Base-by-base conservation (phyloP, 1,140 invertebrate genomes). In the Globodera rostochiensis region DNA sequence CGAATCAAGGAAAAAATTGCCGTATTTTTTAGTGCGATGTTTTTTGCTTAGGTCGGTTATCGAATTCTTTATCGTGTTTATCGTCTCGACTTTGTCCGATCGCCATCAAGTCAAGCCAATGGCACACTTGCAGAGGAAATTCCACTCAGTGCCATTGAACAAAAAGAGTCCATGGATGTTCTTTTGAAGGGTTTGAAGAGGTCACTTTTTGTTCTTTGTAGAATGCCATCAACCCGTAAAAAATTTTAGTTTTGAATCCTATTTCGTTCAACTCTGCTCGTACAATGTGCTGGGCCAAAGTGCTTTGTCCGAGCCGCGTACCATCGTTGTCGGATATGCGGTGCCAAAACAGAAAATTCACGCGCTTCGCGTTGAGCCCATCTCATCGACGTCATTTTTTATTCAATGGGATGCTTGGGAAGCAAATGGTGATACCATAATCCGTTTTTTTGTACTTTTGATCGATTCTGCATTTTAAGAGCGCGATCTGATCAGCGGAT, bases 21-120 rank as follows among this genome's bases (percentile, higher is more conserved):
- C 25, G 25, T 25, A 25, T 25, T 25, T 25, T 25, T 25, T 25
- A 25, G 25, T 25, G 25, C 25, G 49, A 50, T 50, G 11, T 9
- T 53, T 53, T 53, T 69, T 69, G 7, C 15, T 69, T 69, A 69
- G 67, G 8, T 91, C 88, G 19, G n/a, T 7, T 77, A 79, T 74
- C n/a, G 15, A 86, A n/a, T 77, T 36, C n/a, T 25, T 66, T 74
- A 74, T 46, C 73, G 73, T 8, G 19, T 74, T 66, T 74, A 74
- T 66, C 15, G 60, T 19, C 73, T 53, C 50, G 50, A 53, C 50
- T 53, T 53, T 53, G 7, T 53, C 0, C 11, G 50, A 7, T 0
- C 50, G 11, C 11, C 50, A 53, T 53, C 50, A 53, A 53, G 11
- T 53, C 0, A 1, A 13, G 7, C 4, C 50, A 53, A 53, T 13